Evolutionary conservation across 1,140 invertebrate genomes (phyloP).

Genomic region (Panagrolaimus sp.): DNA sequence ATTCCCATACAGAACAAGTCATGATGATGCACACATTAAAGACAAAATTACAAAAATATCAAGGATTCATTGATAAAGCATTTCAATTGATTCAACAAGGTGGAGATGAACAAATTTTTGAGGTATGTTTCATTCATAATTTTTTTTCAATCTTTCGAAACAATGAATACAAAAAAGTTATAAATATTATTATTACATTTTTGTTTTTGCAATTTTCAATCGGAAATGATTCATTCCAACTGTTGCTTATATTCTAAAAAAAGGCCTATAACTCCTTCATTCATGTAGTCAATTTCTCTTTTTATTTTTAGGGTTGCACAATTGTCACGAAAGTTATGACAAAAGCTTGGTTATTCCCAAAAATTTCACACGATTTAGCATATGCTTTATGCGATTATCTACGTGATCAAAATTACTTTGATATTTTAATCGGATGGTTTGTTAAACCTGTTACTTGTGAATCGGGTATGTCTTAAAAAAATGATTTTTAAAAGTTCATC

Average conservation of each 20-base stretch:
- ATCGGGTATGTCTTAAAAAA: slow-evolving; percentile 35
- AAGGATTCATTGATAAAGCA: slow-evolving; percentile 54
- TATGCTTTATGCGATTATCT: slow-evolving; percentile 57
- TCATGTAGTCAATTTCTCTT: background rate
- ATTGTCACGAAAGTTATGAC: slow-evolving; percentile 51
- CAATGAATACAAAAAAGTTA: too few species aligned
- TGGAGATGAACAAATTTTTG: slow-evolving; percentile 51
- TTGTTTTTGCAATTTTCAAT: too few species aligned
- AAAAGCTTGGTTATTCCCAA: slow-evolving; percentile 58
- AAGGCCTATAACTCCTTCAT: background rate
- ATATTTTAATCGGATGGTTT: slow-evolving; percentile 51
- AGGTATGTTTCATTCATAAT: slow-evolving; percentile 29
- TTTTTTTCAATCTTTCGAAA: too few species aligned
- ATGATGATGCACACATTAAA: slow-evolving; percentile 58
- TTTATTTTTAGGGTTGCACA: slow-evolving; percentile 11
- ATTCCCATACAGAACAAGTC: slow-evolving; percentile 44
- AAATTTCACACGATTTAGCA: slow-evolving; percentile 56
- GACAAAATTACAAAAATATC: slow-evolving; percentile 58
- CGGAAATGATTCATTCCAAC: too few species aligned
- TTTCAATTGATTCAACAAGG: slow-evolving; percentile 54
- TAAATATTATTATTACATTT: too few species aligned
- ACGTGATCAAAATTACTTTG: slow-evolving; percentile 53
- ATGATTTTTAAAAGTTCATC: too few species aligned
- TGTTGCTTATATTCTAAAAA: too few species aligned
- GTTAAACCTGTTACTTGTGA: slow-evolving; percentile 41